Evolutionary conservation across 2,113 vertebrate species (phyloP), one percentile per base, ranked within the genome.

Genomic region (Catharus minimus): DNA sequence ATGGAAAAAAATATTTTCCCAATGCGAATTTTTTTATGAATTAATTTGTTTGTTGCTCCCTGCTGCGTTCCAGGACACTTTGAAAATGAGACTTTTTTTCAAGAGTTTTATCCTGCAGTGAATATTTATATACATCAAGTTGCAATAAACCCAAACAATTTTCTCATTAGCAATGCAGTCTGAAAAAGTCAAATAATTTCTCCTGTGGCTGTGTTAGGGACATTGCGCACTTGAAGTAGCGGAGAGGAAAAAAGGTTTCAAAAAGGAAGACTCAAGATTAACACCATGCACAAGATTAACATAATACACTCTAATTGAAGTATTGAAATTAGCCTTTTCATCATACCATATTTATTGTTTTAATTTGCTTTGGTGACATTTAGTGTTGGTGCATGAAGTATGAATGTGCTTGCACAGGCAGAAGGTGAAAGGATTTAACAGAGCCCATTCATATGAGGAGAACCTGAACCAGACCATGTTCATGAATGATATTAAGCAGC

Each of bases 81-180:
- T 55, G 41, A 87, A 94, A 88, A 88, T 26, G 14, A 86, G 52
- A 69, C 24, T 17, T 79, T 81, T 88, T 93, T 90, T 6, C 20
- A 57, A 39, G 53, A 47, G 26, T 86, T 94, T 92, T 77, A 68
- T 68, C 49, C 26, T 86, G 72, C 90, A 33, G 22, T 52, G 78
- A 84, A 68, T 94, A 94, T 95, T 91, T 90, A 81, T 92, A 78
- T 87, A 83, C 55, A 81, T 86, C 30, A 75, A 61, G 27, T 80
- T 90, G 62, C 72, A 87, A 85, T 87, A 89, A 94, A 87, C 20
- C 64, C 33, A 71, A 86, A 76, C 23, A 67, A 64, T 80, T 93
- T 93, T 89, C 57, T 90, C 61, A 81, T 96, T 94, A 95, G 74
- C 50, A 64, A 38, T 87, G 56, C 57, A 76, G 24, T 65, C 24